Evolutionary conservation across 2,797 vertebrate species (phyloP), one percentile per base, ranked within the genome.

Genomic region (Vireo griseus): DNA sequence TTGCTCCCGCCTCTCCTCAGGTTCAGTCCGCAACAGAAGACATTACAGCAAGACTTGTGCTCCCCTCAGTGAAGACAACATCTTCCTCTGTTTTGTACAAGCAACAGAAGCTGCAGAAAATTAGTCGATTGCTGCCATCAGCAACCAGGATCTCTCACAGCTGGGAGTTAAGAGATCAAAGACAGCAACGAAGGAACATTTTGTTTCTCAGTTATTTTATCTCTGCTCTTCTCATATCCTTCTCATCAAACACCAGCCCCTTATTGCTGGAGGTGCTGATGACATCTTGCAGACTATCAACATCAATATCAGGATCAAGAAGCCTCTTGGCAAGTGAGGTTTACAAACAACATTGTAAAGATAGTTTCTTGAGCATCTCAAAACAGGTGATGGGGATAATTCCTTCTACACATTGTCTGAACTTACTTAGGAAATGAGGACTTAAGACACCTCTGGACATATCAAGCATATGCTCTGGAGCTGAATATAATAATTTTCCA

Each of bases 111-210:
- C 63, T 47, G 69, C 73, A 95, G 91, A 94, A 95, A 96, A 96
- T 95, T 90, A 96, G 89, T 77, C 35, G 10, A 95, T 82, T 93
- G 91, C 88, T 94, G 92, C 95, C 94, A 88, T 90, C 95, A 96
- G 92, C 86, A 96, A 92, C 82, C 88, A 92, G 94, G 94, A 95
- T 97, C 92, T 95, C 88, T 96, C 94, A 95, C 95, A 96, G 96
- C 94, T 96, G 96, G 95, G 71, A 97, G 94, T 91, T 84, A 92
- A 95, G 92, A 96, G 96, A 97, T 96, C 96, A 97, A 97, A 97
- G 96, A 54, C 73, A 88, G 83, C 62, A 88, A 95, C 1, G 10
- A 95, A 94, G 77, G 85, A 95, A 96, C 94, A 91, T 91, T 97
- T 97, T 97, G 94, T 96, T 96, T 96, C 93, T 94, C 88, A 39